Evolutionary conservation across 2,797 vertebrate genomes (phyloP).

Genomic region (Rhinophrynus dorsalis): DNA sequence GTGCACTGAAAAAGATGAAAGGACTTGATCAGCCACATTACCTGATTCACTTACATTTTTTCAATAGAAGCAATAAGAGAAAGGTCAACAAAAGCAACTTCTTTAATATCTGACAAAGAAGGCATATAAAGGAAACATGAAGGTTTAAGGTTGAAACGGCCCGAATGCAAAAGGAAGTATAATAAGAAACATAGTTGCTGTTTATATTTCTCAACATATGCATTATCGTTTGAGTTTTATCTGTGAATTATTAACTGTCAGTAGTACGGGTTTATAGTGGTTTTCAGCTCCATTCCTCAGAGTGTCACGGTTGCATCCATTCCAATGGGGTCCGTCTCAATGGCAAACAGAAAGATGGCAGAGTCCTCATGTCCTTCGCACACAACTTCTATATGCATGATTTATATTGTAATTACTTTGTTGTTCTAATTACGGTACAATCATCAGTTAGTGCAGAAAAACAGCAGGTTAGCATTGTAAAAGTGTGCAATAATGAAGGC

Average conservation of each 20-base stretch:
- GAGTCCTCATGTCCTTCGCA: no score
- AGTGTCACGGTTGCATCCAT: no score
- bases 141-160: slow-evolving; percentile 11
- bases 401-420: no score
- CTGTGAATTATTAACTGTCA: background rate
- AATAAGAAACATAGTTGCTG: slow-evolving; percentile 16
- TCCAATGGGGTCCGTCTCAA: no score
- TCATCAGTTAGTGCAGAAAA: no score
- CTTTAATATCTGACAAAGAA: slow-evolving; percentile 19
- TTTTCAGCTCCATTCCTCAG: no score
- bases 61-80: slow-evolving; percentile 36
- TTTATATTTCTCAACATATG: slow-evolving; percentile 16
- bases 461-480: no score
- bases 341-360: no score
- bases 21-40: slow-evolving; percentile 29
- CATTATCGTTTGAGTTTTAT: background rate
- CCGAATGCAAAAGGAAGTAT: slow-evolving; percentile 16
- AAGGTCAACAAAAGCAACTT: slow-evolving; percentile 31
- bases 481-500: no score
- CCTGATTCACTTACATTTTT: slow-evolving; percentile 40
- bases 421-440: no score
- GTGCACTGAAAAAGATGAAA: slow-evolving; percentile 39
- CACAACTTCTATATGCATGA: no score
- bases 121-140: slow-evolving; percentile 27
- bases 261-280: background rate